Evolutionary conservation across 2,888 invertebrate species (phyloP).

Genomic region (Ormia ochracea): DNA sequence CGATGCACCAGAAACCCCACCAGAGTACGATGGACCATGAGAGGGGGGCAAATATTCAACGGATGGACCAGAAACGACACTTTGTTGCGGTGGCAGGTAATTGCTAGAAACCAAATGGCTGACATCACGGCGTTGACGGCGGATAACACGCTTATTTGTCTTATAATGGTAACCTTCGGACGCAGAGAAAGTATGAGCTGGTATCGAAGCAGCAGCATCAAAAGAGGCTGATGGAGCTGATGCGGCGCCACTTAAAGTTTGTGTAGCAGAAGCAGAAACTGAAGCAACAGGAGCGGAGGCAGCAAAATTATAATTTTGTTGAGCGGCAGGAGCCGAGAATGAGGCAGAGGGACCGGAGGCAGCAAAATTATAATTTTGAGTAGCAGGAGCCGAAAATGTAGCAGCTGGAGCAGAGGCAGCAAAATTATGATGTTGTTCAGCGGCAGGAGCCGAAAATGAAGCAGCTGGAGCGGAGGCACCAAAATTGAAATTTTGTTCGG

Average conservation of each 20-base stretch:
- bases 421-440: constrained; percentile 29
- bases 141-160: constrained; percentile 67
- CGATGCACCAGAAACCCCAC: constrained; percentile 43
- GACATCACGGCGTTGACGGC: constrained; percentile 3
- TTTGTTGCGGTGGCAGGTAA: constrained; percentile 52
- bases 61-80: not conserved
- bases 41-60: not conserved
- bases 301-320: not conserved
- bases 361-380: not conserved
- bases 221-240: constrained; percentile 57
- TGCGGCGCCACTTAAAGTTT: too few relatives aligned
- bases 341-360: constrained; percentile 65
- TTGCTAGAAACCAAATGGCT: not conserved
- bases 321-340: constrained; percentile 20
- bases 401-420: constrained; percentile 64
- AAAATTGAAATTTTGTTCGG: too few relatives aligned
- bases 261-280: constrained; percentile 39
- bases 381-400: constrained; percentile 26
- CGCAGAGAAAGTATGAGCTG: constrained; percentile 70
- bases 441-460: constrained; percentile 25
- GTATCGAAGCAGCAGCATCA: constrained; percentile 61
- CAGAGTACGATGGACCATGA: constrained; percentile 13
- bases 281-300: constrained; percentile 10
- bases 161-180: constrained; percentile 73
- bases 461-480: constrained; percentile 59